A percentile compares a stretch with the other conserved stretches of the same genome.
Conservation (phyloP, 2,113 vertebrate species). For the Nothobranchius kuhntae region DNA sequence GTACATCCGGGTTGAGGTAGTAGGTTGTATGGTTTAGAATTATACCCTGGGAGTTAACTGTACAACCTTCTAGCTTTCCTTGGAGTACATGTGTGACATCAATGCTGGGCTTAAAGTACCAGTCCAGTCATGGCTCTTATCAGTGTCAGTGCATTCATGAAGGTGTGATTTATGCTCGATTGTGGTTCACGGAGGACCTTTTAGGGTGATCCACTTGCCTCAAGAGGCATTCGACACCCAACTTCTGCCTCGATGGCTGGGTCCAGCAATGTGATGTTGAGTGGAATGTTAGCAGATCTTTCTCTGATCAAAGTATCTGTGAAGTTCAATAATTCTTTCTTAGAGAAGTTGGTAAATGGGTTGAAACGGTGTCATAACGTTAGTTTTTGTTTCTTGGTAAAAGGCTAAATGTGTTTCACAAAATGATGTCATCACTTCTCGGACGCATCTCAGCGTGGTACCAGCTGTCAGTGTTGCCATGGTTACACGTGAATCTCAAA, state of each 20-base stretch:
- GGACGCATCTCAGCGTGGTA: too few species aligned
- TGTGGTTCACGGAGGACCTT: constrained; percentile 43
- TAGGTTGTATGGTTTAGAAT: constrained; percentile 99
- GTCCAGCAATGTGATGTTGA: too few species aligned
- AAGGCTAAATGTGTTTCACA: too few species aligned
- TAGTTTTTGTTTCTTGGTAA: too few species aligned
- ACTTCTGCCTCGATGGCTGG: not conserved
- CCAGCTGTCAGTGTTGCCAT: too few species aligned
- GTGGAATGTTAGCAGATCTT: too few species aligned
- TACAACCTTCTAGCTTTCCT: constrained; percentile 99
- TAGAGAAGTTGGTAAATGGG: too few species aligned
- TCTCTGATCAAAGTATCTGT: too few species aligned
- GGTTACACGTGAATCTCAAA: too few species aligned
- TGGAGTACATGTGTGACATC: constrained; percentile 98
- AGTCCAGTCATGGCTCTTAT: not conserved
- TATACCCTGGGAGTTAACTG: constrained; percentile 99
- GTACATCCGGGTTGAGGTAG: constrained; percentile 99
- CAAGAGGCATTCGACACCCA: constrained; percentile 12
- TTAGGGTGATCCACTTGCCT: constrained; percentile 16
- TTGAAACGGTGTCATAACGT: too few species aligned
- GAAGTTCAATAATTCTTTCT: too few species aligned
- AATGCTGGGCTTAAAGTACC: constrained; percentile 42
- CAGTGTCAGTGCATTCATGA: constrained; percentile 6
- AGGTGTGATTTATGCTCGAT: constrained; percentile 4
- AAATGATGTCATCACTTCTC: too few species aligned